A percentile compares a stretch with the other conserved stretches of the same genome.
phyloP scores from a whole-genome alignment of 2,888 invertebrate genomes.

The Acholoe squamosa region DNA sequence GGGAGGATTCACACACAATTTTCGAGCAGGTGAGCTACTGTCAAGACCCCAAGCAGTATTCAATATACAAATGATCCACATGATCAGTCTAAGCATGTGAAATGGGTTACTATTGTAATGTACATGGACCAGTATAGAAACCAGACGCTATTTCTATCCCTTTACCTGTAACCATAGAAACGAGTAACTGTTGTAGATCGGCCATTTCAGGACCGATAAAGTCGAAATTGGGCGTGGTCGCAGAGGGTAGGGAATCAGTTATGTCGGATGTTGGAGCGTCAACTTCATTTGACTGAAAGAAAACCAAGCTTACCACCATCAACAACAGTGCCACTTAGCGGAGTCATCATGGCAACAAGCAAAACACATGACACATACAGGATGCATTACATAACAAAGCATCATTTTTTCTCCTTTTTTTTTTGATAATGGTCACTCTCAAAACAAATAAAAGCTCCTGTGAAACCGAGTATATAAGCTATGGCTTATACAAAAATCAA shows the following conservation, averaged over 20 bases:
- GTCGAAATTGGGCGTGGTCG: constrained; percentile 75
- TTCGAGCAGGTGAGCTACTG: constrained; percentile 20
- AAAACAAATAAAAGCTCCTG: too few species aligned
- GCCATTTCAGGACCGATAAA: constrained; percentile 84
- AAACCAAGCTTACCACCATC: constrained; percentile 62
- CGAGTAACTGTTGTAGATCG: constrained; percentile 84
- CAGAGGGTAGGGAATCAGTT: constrained; percentile 56
- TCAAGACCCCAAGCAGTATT: background rate
- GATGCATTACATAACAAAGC: background rate
- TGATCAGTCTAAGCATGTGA: constrained; percentile 51
- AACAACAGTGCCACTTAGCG: constrained; percentile 36
- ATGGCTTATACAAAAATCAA: too few species aligned
- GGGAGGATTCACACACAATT: background rate
- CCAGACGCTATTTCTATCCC: constrained; percentile 65
- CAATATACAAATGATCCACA: background rate
- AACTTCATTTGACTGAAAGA: constrained; percentile 57
- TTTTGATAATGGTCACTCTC: too few species aligned
- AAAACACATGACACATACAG: constrained; percentile 19
- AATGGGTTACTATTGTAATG: constrained; percentile 50
- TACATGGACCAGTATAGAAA: constrained; percentile 51
- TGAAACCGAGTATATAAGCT: too few species aligned
- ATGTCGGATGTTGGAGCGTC: constrained; percentile 54
- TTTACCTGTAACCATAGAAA: constrained; percentile 83
- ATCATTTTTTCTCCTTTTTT: background rate
- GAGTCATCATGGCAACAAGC: constrained; percentile 18